A percentile compares a stretch with the other conserved stretches of the same genome.
phyloP scores from a whole-genome alignment of 2,888 invertebrate genomes.

The Nomada hirtipes region DNA sequence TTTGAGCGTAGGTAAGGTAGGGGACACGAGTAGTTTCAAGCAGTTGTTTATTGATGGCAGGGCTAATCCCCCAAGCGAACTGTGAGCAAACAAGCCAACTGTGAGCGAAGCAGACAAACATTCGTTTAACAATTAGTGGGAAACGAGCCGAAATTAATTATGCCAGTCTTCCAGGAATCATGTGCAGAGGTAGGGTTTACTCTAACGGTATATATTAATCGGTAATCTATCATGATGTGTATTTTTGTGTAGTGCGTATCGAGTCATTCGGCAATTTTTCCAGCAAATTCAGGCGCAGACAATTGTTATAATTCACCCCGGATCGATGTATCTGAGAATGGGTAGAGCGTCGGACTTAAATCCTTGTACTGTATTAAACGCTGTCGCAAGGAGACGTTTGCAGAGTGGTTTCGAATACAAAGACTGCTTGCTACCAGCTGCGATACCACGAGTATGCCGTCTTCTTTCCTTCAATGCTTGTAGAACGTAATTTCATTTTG shows the following conservation, averaged over 20 bases:
- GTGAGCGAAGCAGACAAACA: no score
- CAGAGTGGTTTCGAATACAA: conserved; percentile 85
- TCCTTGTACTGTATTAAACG: conserved; percentile 94
- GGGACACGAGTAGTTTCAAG: no score
- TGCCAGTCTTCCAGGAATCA: conserved; percentile 83
- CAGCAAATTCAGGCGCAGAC: conserved; percentile 91
- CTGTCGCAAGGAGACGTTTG: conserved; percentile 89
- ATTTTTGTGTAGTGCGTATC: neutral
- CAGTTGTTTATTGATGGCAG: no score
- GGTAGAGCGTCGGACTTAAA: conserved; percentile 96
- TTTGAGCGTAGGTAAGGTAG: no score
- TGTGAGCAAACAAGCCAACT: no score
- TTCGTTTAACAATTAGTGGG: no score
- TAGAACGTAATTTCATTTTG: conserved; percentile 21
- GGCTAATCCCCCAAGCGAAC: no score
- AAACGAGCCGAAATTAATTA: conserved; percentile 34
- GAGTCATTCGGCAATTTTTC: conserved; percentile 71
- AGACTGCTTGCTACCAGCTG: conserved; percentile 89
- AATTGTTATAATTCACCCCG: conserved; percentile 97
- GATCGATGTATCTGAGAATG: conserved; percentile 94
- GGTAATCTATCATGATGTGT: conserved; percentile 1
- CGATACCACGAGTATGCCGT: conserved; percentile 85
- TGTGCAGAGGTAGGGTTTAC: conserved; percentile 78
- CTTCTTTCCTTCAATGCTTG: neutral
- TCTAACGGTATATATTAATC: neutral